A percentile compares a stretch with the other conserved stretches of the same genome.
Evolutionary conservation across 2,888 invertebrate genomes (phyloP).

Genomic region (Cyclophora punctaria): DNA sequence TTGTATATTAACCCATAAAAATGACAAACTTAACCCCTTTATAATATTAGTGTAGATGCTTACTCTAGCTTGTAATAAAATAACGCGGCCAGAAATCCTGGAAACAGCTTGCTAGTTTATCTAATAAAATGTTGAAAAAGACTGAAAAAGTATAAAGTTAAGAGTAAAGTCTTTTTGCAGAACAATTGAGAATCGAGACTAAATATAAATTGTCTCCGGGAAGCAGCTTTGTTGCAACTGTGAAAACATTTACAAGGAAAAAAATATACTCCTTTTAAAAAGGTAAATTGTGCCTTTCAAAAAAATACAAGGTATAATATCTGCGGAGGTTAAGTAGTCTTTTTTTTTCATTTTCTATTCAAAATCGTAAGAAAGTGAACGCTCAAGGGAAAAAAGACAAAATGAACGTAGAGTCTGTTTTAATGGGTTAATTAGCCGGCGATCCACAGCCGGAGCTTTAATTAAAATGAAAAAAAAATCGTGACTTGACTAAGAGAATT

Average conservation of each 20-base stretch:
- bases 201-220: slow-evolving; percentile 1
- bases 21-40: too few relatives aligned
- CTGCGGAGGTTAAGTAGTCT: slow-evolving; percentile 7
- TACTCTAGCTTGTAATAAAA: too few relatives aligned
- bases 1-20: too few relatives aligned
- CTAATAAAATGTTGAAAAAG: too few relatives aligned
- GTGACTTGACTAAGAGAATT: slow-evolving; percentile 67
- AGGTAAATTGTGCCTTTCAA: background rate
- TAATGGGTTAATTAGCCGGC: slow-evolving; percentile 74
- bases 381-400: slow-evolving; percentile 53
- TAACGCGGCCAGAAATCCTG: too few relatives aligned
- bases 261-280: background rate
- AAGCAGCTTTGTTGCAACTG: background rate
- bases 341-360: slow-evolving; percentile 41
- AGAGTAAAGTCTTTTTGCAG: background rate
- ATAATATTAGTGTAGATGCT: too few relatives aligned
- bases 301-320: slow-evolving; percentile 2
- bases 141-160: background rate
- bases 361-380: slow-evolving; percentile 65
- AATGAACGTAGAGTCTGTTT: slow-evolving; percentile 67
- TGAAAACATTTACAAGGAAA: too few relatives aligned
- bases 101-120: too few relatives aligned
- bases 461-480: slow-evolving; percentile 73
- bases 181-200: background rate
- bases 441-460: slow-evolving; percentile 67